Base-by-base conservation (phyloP, 1,140 invertebrate species). In the Proctacanthus coquilletti region DNA sequence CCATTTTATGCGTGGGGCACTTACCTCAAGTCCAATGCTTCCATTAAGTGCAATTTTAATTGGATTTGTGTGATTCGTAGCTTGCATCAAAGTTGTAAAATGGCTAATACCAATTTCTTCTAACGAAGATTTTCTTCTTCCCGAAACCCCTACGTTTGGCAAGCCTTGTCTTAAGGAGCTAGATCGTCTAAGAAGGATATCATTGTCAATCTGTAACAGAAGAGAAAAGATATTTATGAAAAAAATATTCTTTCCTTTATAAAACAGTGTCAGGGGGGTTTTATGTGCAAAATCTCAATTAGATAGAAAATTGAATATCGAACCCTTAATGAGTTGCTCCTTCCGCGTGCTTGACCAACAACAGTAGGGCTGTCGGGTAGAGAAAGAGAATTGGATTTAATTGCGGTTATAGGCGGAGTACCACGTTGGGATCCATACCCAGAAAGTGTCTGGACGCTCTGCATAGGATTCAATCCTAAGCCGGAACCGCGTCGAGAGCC, bases 1-100 rank as follows among this genome's bases (percentile, higher is more conserved):
- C n/a, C n/a, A n/a, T n/a, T n/a, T n/a, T n/a, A n/a, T n/a, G n/a
- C n/a, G n/a, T n/a, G n/a, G n/a, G n/a, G n/a, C n/a, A 15, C 79
- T 79, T 44, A 86, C 81, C 61, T 86, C 83, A 38, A 88, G 66
- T 15, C 82, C 84, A 38, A 88, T 87, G 50, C 80, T 84, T 18
- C 79, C 82, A 49, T 86, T 87, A 34, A 86, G 63, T 3, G 82
- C 80, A 35, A 87, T 83, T 59, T 85, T 84, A 33, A 85, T 84
- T 21, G 79, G 72, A 45, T 80, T 76, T 35, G 66, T 66, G 43
- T 68, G 65, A 48, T 73, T 68, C 42, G 68, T 70, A 41, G 74
- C 70, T 45, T 72, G 71, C 42, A 71, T 58, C 25, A 71, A 48
- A 3, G 67, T 70, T 37, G 72, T 72, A 47, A 75, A 77, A 48